Percentiles rank a stretch among this genome's conserved stretches.
These are phyloP conservation scores for Orthonychiurus folsomi DNA, from an alignment of 2,888 invertebrate species.

Conservation along the genomic window DNA sequence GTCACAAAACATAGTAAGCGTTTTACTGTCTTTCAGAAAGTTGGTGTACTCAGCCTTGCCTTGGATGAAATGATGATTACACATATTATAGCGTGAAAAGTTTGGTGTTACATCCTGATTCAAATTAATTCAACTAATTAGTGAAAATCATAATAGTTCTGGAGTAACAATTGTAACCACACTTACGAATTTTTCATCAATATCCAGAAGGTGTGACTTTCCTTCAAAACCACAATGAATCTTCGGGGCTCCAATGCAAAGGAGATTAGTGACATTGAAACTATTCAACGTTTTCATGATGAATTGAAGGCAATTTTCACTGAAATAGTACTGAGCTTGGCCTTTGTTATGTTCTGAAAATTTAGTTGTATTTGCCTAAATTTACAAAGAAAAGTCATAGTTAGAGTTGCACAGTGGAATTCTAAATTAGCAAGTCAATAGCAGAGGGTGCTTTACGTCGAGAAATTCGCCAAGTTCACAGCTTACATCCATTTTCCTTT, in stretches of 20 bases:
- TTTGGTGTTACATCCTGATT: background rate
- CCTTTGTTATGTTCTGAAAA: conserved; percentile 1
- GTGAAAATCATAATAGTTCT: too few species aligned
- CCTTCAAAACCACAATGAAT: conserved; percentile 5
- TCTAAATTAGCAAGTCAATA: too few species aligned
- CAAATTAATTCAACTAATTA: too few species aligned
- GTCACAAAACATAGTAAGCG: conserved; percentile 6
- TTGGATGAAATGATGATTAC: conserved; percentile 11
- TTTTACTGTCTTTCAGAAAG: background rate
- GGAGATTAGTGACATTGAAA: conserved; percentile 1
- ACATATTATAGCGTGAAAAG: conserved; percentile 12
- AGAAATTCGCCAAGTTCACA: too few species aligned
- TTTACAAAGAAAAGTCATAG: background rate
- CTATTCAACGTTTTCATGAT: background rate
- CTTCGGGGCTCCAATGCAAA: conserved; percentile 9
- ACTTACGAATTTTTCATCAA: conserved; percentile 9
- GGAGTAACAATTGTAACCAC: too few species aligned
- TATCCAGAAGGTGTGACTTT: conserved; percentile 9
- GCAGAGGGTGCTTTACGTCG: too few species aligned
- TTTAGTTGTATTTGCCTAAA: background rate
- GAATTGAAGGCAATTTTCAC: background rate
- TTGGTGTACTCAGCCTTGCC: background rate
- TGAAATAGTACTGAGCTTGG: conserved; percentile 11
- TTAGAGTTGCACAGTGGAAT: too few species aligned
- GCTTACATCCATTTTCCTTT: too few species aligned